Conservation (phyloP, 2,797 vertebrate genomes). For the Cossypha dichroa region DNA sequence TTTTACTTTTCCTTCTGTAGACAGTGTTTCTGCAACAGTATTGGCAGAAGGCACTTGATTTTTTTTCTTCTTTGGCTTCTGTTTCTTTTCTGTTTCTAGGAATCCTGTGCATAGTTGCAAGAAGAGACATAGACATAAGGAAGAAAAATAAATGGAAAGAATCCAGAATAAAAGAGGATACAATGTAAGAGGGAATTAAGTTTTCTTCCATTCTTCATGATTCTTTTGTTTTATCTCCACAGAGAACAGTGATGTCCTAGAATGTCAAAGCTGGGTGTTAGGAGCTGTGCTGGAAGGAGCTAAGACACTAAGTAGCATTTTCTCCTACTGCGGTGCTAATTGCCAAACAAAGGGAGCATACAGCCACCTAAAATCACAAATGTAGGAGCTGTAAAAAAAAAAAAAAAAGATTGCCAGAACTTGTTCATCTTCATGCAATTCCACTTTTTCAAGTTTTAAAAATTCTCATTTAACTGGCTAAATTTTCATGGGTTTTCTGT, state of each 20-base stretch:
- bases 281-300: neutral
- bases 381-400: neutral
- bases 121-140: neutral
- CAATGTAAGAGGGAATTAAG: accelerated
- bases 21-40: neutral
- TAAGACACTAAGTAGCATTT: neutral
- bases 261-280: neutral
- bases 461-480: neutral
- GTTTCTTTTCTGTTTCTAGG: neutral
- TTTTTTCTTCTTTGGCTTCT: neutral
- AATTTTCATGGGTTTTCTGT: neutral
- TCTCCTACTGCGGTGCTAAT: neutral
- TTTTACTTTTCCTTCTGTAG: neutral
- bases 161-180: neutral
- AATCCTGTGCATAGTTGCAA: neutral
- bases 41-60: neutral
- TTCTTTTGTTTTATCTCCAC: neutral
- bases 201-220: neutral
- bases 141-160: neutral
- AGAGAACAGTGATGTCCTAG: neutral
- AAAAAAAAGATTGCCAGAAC: neutral
- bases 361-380: neutral
- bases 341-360: neutral
- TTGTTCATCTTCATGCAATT: neutral
- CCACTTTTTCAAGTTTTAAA: neutral